Conservation (phyloP, 2,797 vertebrate genomes). For the Cyclura pinguis region DNA sequence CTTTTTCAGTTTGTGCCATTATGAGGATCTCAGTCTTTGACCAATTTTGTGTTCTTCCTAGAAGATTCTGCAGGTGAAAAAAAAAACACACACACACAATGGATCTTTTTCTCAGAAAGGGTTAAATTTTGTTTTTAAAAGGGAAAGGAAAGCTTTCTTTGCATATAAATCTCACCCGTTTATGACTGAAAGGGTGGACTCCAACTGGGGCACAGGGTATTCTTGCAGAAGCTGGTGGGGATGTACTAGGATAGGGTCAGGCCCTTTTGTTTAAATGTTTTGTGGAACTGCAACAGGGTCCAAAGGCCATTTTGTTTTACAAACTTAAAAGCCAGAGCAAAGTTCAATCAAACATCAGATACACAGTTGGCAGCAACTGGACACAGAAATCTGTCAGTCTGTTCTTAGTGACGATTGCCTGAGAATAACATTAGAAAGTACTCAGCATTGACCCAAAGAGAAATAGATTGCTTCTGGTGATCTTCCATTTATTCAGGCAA, state of each 20-base stretch:
- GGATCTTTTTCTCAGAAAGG: neutral
- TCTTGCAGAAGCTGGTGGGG: neutral
- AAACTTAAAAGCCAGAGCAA: constrained; percentile 56
- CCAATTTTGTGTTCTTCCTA: neutral
- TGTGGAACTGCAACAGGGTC: neutral
- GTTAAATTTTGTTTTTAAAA: neutral
- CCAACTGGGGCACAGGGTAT: constrained; percentile 6
- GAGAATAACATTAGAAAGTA: accelerated
- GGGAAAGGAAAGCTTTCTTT: neutral
- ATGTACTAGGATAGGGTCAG: neutral
- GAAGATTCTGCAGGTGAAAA: neutral
- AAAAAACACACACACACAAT: neutral
- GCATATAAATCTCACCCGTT: neutral
- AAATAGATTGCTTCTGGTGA: neutral
- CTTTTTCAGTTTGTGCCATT: neutral
- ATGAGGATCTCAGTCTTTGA: neutral
- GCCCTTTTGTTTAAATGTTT: neutral
- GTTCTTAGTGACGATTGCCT: neutral
- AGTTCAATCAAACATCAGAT: constrained; percentile 56
- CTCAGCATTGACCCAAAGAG: neutral
- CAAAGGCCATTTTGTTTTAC: constrained; percentile 51
- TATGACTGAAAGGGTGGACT: neutral
- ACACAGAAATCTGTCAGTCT: neutral
- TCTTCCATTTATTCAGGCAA: neutral
- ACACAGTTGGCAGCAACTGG: constrained; percentile 49